Evolutionary conservation across 2,888 invertebrate species (phyloP), one percentile per base, ranked within the genome.

Genomic region (Agrotis exclamationis): DNA sequence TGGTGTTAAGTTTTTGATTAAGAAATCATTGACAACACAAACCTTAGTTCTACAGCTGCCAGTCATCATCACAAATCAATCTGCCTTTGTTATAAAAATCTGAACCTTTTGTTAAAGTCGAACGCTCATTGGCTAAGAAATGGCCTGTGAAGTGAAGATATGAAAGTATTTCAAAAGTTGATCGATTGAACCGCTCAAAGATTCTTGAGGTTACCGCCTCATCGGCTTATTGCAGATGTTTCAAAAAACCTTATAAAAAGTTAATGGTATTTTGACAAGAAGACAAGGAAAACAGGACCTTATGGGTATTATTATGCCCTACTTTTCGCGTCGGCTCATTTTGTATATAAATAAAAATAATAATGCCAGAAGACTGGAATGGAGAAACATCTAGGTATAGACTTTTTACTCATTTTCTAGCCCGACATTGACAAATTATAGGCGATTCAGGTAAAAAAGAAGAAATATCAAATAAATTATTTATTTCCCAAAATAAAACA

Each of bases 81-180:
- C 28, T 14, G n/a, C 22, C 33, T 47, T 60, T 68, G 56, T 77
- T 39, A 24, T 48, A 45, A 63, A 70, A 78, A 48, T 33, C 18
- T 18, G 20, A 57, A 22, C 20, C 54, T 56, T 59, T 76, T 63
- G 47, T 78, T 24, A 44, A 56, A 60, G 60, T 51, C 13, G 11
- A 63, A 54, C 33, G 60, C 18, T 65, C 62, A 65, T 53, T 74
- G 65, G 28, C 28, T 45, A 58, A 65, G 51, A 73, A 79, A 63
- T 79, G 45, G 33, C 16, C 57, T 65, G 74, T 45, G 11, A 76
- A 64, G 33, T 5, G 47, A 48, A 72, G 79, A 79, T 79, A 73
- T 64, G 22, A 64, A 79, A 64, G 64, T 57, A 56, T 65, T 72
- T 65, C 44, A 39, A 50, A 62, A 64, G 60, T 48, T 39, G 73